phyloP scores from a whole-genome alignment of 2,888 invertebrate species.

The Anaspis maculata region DNA sequence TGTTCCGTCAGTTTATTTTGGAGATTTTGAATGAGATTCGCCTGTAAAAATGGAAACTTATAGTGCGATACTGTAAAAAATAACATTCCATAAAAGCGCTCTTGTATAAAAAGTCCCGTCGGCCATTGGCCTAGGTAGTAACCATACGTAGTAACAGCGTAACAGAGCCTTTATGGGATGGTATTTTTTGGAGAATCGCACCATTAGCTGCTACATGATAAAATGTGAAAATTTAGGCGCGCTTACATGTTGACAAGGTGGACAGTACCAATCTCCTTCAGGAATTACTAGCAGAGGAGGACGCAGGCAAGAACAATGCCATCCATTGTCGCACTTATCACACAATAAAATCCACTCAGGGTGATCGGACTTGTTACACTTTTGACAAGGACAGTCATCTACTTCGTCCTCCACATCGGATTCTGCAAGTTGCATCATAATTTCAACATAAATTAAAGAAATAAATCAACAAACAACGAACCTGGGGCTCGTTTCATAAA shows the following conservation, averaged over 20 bases:
- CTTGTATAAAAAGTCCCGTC: no score
- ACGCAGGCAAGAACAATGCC: slow-evolving; percentile 92
- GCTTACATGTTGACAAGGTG: slow-evolving; percentile 90
- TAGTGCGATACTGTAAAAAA: slow-evolving; percentile 20
- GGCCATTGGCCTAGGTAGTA: no score
- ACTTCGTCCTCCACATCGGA: slow-evolving; percentile 31
- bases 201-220: no score
- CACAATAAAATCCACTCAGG: slow-evolving; percentile 97
- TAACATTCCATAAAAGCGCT: slow-evolving; percentile 1
- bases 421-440: slow-evolving; percentile 29
- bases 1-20: slow-evolving; percentile 67
- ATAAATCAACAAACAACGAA: neutral
- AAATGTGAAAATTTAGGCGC: slow-evolving; percentile 1
- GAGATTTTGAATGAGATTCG: slow-evolving; percentile 45
- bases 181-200: no score
- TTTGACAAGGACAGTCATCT: slow-evolving; percentile 76
- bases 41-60: slow-evolving; percentile 44
- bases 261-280: slow-evolving; percentile 97
- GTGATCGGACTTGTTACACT: slow-evolving; percentile 85
- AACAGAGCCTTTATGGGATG: no score
- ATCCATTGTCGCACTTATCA: slow-evolving; percentile 93
- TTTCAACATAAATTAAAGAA: slow-evolving; percentile 3
- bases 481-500: no score
- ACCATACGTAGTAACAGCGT: no score
- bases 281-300: slow-evolving; percentile 91